Evolutionary conservation across 2,113 vertebrate species (phyloP).

Genomic region (Vanacampus margaritifer): DNA sequence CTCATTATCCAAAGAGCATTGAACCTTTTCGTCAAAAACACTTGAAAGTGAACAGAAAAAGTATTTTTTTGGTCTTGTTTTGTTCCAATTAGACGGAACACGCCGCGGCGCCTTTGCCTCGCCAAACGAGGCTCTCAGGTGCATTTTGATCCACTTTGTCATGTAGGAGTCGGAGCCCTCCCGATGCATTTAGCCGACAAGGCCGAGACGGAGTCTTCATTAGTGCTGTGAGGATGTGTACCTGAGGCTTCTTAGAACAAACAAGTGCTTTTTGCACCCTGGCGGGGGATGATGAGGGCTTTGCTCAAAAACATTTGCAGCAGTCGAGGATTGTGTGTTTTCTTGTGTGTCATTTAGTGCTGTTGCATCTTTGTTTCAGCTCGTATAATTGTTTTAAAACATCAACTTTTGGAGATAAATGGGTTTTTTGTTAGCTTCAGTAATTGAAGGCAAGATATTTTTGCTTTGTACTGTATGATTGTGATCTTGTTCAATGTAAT

Average conservation of each 20-base stretch:
- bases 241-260: not conserved
- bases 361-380: not conserved
- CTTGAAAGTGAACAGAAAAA: slow-evolving; percentile 9
- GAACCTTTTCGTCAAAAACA: slow-evolving; percentile 10
- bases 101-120: not conserved
- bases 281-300: slow-evolving; percentile 9
- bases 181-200: slow-evolving; percentile 16
- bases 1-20: slow-evolving; percentile 36
- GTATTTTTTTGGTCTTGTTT: slow-evolving; percentile 31
- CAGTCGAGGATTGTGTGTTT: not conserved
- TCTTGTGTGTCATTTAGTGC: not conserved
- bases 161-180: slow-evolving; percentile 21
- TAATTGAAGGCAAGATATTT: not conserved
- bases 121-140: slow-evolving; percentile 19
- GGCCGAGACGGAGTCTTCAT: slow-evolving; percentile 8
- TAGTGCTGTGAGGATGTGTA: slow-evolving; percentile 11
- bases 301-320: not conserved
- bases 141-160: slow-evolving; percentile 21
- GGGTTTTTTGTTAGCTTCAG: not conserved
- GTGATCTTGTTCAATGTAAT: no score
- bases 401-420: not conserved
- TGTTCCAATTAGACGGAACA: slow-evolving; percentile 38
- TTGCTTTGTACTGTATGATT: no score
- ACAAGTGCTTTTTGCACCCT: slow-evolving; percentile 1
- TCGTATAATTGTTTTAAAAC: not conserved